A percentile compares a stretch with the other conserved stretches of the same genome.
phyloP scores from a whole-genome alignment of 1,140 invertebrate species.

The Sinella curviseta region DNA sequence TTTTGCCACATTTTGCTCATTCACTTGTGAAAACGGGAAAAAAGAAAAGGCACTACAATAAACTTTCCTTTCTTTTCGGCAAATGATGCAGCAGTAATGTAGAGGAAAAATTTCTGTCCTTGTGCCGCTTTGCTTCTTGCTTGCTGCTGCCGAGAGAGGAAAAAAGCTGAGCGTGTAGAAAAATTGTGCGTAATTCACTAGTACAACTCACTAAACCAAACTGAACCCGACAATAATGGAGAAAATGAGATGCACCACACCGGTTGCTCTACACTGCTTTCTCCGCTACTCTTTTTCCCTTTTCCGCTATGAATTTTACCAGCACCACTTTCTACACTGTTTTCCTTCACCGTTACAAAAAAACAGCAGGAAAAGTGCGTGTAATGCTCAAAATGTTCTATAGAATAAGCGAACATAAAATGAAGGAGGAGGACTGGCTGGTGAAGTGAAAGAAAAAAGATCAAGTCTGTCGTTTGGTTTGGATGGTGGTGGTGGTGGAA shows the following conservation, averaged over 20 bases:
- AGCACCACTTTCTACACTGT: neutral
- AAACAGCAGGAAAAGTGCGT: too few species aligned
- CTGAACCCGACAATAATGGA: neutral
- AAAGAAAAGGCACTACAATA: slow-evolving; percentile 3
- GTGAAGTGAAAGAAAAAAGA: neutral
- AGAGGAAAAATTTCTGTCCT: neutral
- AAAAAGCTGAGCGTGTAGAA: neutral
- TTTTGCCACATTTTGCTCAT: slow-evolving; percentile 19
- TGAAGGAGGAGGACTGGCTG: too few species aligned
- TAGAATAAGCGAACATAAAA: neutral
- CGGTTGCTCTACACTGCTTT: neutral
- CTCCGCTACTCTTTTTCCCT: too few species aligned
- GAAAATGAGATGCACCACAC: neutral
- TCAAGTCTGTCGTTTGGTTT: neutral
- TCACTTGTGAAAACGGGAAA: slow-evolving; percentile 10
- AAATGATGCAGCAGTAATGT: slow-evolving; percentile 5
- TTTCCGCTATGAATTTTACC: too few species aligned
- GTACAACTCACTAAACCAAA: neutral
- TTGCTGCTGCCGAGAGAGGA: too few species aligned
- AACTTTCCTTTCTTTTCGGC: neutral
- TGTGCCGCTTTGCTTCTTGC: too few species aligned
- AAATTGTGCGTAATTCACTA: neutral
- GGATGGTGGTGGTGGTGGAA: too few species aligned
- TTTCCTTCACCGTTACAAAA: too few species aligned
- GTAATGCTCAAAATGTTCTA: too few species aligned